phyloP scores from a whole-genome alignment of 2,797 vertebrate species.

The Gymnothorax reevesii region DNA sequence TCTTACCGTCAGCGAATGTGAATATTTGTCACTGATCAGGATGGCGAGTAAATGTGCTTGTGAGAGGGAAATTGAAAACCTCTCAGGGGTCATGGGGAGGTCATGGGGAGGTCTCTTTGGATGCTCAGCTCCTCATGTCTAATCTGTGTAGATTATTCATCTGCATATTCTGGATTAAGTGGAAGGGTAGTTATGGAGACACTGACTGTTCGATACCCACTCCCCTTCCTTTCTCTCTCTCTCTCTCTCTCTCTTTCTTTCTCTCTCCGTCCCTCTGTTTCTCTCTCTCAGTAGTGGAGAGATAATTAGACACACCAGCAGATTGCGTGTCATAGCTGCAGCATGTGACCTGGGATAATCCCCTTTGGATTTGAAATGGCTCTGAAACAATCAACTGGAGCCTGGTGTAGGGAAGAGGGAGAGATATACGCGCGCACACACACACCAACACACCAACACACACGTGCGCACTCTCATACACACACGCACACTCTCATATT shows the following conservation, averaged over 20 bases:
- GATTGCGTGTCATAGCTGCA: slow-evolving; percentile 16
- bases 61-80: neutral
- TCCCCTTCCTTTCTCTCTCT: neutral
- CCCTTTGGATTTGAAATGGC: slow-evolving; percentile 67
- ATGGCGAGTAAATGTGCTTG: neutral
- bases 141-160: slow-evolving; percentile 12
- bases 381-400: slow-evolving; percentile 64
- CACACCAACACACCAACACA: neutral
- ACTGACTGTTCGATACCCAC: neutral
- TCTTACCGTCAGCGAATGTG: neutral
- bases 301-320: slow-evolving; percentile 23
- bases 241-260: neutral
- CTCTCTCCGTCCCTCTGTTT: neutral
- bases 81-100: neutral
- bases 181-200: neutral
- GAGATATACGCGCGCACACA: neutral
- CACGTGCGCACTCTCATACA: neutral
- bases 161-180: slow-evolving; percentile 1
- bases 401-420: slow-evolving; percentile 48
- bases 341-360: slow-evolving; percentile 70
- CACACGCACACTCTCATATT: neutral
- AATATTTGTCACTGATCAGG: neutral
- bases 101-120: neutral
- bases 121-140: neutral
- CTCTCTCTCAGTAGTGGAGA: neutral